Conservation (phyloP, 2,888 invertebrate species). For the Prionchulus punctatus region DNA sequence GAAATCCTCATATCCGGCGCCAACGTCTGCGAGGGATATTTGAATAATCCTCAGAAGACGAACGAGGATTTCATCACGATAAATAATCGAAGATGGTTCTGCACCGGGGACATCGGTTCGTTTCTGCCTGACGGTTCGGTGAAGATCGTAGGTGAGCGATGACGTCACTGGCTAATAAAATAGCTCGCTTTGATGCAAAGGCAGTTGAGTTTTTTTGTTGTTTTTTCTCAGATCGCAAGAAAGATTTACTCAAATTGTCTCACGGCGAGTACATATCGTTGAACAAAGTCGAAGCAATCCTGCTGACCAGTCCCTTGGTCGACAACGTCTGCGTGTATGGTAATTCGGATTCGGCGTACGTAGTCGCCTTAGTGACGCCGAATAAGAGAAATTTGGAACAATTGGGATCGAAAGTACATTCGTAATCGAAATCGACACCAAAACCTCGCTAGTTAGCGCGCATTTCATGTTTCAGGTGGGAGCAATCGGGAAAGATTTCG, state of each 20-base stretch:
- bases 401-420: slow-evolving; percentile 53
- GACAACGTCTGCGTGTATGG: slow-evolving; percentile 97
- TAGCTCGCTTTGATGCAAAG: not conserved
- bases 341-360: slow-evolving; percentile 62
- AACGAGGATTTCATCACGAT: slow-evolving; percentile 51
- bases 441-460: no score
- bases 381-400: slow-evolving; percentile 43
- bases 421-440: no score
- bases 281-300: slow-evolving; percentile 56
- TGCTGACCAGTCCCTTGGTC: slow-evolving; percentile 80
- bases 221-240: slow-evolving; percentile 70
- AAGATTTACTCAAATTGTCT: slow-evolving; percentile 92
- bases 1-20: slow-evolving; percentile 74
- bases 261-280: slow-evolving; percentile 95
- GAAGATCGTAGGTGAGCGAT: slow-evolving; percentile 73
- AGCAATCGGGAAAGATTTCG: not conserved
- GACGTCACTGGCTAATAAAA: not conserved
- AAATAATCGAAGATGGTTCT: slow-evolving; percentile 74
- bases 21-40: slow-evolving; percentile 81
- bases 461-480: no score
- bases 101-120: slow-evolving; percentile 89
- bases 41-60: slow-evolving; percentile 70
- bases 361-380: slow-evolving; percentile 79
- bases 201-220: not conserved
- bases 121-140: slow-evolving; percentile 80